Percentiles rank a stretch among this genome's conserved stretches.
Evolutionary conservation across 2,797 vertebrate genomes (phyloP).

Genomic region (Poeciliopsis gracilis): DNA sequence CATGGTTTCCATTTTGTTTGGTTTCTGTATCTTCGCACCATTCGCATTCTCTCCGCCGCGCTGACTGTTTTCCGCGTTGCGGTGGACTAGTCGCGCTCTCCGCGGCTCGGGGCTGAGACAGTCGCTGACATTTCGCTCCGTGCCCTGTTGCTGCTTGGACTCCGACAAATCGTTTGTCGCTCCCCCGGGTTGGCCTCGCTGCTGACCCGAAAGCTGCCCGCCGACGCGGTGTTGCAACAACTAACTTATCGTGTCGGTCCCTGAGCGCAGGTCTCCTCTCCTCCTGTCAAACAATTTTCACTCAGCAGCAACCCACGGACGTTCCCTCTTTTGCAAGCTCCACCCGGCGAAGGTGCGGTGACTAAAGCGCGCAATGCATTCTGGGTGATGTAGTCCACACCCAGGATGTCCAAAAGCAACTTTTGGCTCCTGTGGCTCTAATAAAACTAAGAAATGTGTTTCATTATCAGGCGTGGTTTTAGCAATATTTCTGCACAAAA

Average conservation of each 20-base stretch:
- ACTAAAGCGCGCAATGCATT: conserved; percentile 36
- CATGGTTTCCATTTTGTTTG: conserved; percentile 79
- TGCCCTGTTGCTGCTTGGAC: conserved; percentile 85
- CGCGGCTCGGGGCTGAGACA: conserved; percentile 49
- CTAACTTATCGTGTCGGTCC: conserved; percentile 50
- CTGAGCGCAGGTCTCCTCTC: conserved; percentile 48
- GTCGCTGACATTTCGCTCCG: conserved; percentile 72
- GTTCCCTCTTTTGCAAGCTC: conserved; percentile 76
- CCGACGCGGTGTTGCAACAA: conserved; percentile 29
- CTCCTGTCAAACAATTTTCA: conserved; percentile 76
- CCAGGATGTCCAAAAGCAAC: neutral
- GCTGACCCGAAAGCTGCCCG: conserved; percentile 40
- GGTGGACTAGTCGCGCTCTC: conserved; percentile 65
- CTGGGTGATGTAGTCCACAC: conserved; percentile 76
- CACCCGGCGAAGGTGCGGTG: conserved; percentile 76
- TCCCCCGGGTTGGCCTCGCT: conserved; percentile 18
- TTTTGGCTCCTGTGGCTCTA: neutral
- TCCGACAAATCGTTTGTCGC: conserved; percentile 54
- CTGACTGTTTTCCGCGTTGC: conserved; percentile 75
- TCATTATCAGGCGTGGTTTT: neutral
- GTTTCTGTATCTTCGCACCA: conserved; percentile 73
- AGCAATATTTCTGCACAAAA: neutral
- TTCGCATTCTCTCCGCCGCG: conserved; percentile 78
- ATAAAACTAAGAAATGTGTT: neutral
- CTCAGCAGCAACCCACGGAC: conserved; percentile 50